Percentiles rank a stretch among this genome's conserved stretches.
These are phyloP conservation scores for Accipiter virgatus DNA, from an alignment of 2,113 vertebrate species.

Conservation along the genomic window DNA sequence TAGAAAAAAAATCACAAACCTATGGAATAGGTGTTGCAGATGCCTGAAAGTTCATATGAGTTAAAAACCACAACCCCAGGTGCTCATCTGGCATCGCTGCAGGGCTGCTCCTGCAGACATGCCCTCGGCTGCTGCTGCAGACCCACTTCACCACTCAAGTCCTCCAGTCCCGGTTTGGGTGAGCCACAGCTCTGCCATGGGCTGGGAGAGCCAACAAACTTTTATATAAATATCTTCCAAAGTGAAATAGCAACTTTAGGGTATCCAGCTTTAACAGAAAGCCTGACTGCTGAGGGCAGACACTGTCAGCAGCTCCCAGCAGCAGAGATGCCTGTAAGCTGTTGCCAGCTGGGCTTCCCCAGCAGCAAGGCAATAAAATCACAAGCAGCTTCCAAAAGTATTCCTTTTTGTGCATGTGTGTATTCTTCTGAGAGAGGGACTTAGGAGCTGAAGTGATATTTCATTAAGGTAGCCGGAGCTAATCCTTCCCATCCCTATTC, in stretches of 20 bases:
- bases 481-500: background rate
- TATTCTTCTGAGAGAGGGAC: background rate
- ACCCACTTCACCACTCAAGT: fast-evolving
- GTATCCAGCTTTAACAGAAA: background rate
- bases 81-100: background rate
- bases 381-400: background rate
- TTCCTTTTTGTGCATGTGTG: background rate
- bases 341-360: background rate
- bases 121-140: background rate
- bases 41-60: background rate
- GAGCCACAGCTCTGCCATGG: background rate
- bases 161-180: fast-evolving
- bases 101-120: background rate
- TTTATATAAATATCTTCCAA: background rate
- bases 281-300: background rate
- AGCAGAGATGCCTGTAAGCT: background rate
- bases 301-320: background rate
- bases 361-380: background rate
- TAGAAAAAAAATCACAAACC: background rate
- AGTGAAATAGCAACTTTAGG: background rate
- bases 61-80: background rate
- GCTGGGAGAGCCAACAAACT: background rate
- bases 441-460: background rate
- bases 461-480: background rate
- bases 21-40: background rate